A percentile compares a stretch with the other conserved stretches of the same genome.
phyloP scores from a whole-genome alignment of 2,797 vertebrate species.

The Danio kyathit region DNA sequence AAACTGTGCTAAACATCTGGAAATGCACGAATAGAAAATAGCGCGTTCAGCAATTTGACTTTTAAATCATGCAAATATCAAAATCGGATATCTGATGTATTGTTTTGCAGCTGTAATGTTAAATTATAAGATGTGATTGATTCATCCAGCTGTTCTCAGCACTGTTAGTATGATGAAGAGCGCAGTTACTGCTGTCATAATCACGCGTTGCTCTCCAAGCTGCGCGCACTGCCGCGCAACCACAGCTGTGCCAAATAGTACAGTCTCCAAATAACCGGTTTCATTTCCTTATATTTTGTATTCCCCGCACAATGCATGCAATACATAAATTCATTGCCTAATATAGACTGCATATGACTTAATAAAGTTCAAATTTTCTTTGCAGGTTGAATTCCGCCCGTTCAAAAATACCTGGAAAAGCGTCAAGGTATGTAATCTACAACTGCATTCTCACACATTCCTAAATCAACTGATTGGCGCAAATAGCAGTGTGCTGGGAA shows the following conservation, averaged over 20 bases:
- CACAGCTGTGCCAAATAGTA: slow-evolving; percentile 17
- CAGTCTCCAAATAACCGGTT: slow-evolving; percentile 8
- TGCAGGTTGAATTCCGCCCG: background rate
- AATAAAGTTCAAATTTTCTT: background rate
- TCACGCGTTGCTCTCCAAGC: background rate
- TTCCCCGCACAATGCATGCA: background rate
- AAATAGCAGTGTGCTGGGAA: too few species aligned
- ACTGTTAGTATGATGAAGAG: background rate
- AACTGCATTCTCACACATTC: background rate
- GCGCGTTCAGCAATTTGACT: background rate
- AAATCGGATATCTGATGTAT: background rate
- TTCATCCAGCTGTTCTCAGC: background rate
- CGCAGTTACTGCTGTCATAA: slow-evolving; percentile 22
- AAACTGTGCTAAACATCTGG: background rate
- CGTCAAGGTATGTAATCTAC: background rate
- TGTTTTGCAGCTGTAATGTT: background rate
- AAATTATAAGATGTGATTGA: background rate
- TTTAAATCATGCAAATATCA: background rate
- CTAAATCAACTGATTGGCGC: background rate
- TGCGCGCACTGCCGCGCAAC: slow-evolving; percentile 2
- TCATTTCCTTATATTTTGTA: slow-evolving; percentile 20
- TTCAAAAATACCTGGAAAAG: background rate
- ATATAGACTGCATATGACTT: background rate
- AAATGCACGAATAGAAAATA: slow-evolving; percentile 1
- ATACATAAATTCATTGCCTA: background rate